Evolutionary conservation across 2,888 invertebrate genomes (phyloP).

Genomic region (Sesamia inferens): DNA sequence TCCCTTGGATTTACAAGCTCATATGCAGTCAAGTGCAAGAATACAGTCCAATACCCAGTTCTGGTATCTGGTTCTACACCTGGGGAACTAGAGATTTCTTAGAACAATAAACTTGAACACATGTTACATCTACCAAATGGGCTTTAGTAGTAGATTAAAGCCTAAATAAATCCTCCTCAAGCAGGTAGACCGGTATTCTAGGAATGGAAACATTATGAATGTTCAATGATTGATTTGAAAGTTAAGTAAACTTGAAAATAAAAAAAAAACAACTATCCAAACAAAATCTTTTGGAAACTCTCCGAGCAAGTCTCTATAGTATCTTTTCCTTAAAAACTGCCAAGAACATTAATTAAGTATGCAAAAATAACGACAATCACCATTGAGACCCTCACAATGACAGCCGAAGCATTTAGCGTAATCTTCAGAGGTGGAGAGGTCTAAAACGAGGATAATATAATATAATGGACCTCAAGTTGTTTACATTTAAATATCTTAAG

Average conservation of each 20-base stretch:
- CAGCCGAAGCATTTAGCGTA: slow-evolving; percentile 66
- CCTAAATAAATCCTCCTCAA: background rate
- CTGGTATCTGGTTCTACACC: too few relatives aligned
- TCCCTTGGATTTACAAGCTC: too few relatives aligned
- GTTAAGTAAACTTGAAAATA: background rate
- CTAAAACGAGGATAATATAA: slow-evolving; percentile 56
- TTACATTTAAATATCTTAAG: slow-evolving; percentile 51
- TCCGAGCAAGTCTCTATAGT: slow-evolving; percentile 9
- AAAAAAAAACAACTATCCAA: slow-evolving; percentile 20
- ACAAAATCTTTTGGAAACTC: slow-evolving; percentile 18
- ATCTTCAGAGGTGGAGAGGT: slow-evolving; percentile 55
- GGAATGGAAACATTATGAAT: background rate
- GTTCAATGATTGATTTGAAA: background rate
- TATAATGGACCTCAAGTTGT: slow-evolving; percentile 61
- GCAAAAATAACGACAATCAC: slow-evolving; percentile 69
- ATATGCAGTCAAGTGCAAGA: too few relatives aligned
- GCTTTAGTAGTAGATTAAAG: background rate
- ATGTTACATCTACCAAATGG: background rate
- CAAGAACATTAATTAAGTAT: slow-evolving; percentile 62
- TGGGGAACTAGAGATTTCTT: too few relatives aligned
- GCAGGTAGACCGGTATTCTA: background rate
- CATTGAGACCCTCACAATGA: slow-evolving; percentile 62
- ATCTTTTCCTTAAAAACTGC: slow-evolving; percentile 22
- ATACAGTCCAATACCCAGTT: too few relatives aligned
- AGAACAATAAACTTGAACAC: too few relatives aligned